Evolutionary conservation across 2,888 invertebrate genomes (phyloP), one percentile per base, ranked within the genome.

Genomic region (Aspidiotus rigidus): DNA sequence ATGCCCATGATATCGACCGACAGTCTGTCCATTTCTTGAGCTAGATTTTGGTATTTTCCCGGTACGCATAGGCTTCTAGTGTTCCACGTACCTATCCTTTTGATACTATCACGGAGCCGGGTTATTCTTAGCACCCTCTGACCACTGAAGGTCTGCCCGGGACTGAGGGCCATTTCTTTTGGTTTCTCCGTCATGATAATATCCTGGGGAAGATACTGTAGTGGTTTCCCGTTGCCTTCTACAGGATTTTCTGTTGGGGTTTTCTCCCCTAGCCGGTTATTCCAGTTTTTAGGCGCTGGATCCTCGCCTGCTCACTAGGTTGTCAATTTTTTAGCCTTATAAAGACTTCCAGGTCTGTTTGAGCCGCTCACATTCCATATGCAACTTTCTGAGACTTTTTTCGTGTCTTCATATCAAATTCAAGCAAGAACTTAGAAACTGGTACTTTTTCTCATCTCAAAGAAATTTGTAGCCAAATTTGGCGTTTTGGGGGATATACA

Each of bases 111-210:
- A 42, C 54, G 54, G 64, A 64, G 64, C 16, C 54, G 15, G 54
- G 64, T 28, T 42, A 73, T 73, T 73, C 71, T 72, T 72, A 44
- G 72, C 72, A 72, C 71, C 71, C 66, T 64, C 71, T 71, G 73
- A 70, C 72, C 73, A 72, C 72, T 66, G 66, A 73, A 74, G 73
- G 72, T 73, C 72, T 74, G 73, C 73, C 73, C 72, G 72, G 71
- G 71, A 74, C 74, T 74, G 70, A 71, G 71, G 72, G 72, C 71
- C 73, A 70, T 70, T 7, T 42, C 53, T 53, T 70, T 66, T 71
- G 15, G 60, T 60, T 74, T 73, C 69, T 70, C 72, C 71, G 70
- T 72, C 71, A 74, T 73, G 71, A 72, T 71, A 71, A 73, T 42
- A 69, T 69, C 64, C 70, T 66, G 64, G 66, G 67, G 41, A 66